A percentile compares a stretch with the other conserved stretches of the same genome.
Conservation (phyloP, 2,797 vertebrate species). For the Lacerta bilineata region DNA sequence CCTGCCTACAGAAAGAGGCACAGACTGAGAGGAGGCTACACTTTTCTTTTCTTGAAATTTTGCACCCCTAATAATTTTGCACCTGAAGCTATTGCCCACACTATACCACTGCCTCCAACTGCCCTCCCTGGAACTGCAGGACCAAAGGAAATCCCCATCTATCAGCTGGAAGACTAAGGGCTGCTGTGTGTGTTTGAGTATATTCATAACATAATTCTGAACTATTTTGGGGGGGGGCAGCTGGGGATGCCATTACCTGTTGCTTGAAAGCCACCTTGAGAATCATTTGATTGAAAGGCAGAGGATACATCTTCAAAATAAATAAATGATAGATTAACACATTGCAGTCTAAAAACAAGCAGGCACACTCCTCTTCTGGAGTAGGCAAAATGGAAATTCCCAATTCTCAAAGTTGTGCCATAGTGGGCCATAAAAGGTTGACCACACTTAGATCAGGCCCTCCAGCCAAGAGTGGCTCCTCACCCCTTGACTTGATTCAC, state of each 20-base stretch:
- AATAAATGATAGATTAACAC: neutral
- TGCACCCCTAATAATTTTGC: too few relatives aligned
- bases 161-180: neutral
- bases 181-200: neutral
- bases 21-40: too few relatives aligned
- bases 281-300: neutral
- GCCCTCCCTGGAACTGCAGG: neutral
- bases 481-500: neutral
- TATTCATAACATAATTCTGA: neutral
- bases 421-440: too few relatives aligned
- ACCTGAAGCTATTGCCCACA: too few relatives aligned
- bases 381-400: too few relatives aligned
- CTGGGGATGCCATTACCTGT: neutral
- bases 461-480: too few relatives aligned
- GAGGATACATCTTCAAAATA: neutral
- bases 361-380: too few relatives aligned
- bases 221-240: too few relatives aligned
- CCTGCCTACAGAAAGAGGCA: too few relatives aligned
- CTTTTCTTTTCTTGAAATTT: too few relatives aligned
- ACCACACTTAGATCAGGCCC: too few relatives aligned
- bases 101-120: neutral
- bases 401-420: too few relatives aligned
- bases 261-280: neutral
- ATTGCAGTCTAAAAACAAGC: neutral
- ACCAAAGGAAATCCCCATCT: neutral